phyloP scores from a whole-genome alignment of 1,140 invertebrate genomes.

The Nasonia longicornis region DNA sequence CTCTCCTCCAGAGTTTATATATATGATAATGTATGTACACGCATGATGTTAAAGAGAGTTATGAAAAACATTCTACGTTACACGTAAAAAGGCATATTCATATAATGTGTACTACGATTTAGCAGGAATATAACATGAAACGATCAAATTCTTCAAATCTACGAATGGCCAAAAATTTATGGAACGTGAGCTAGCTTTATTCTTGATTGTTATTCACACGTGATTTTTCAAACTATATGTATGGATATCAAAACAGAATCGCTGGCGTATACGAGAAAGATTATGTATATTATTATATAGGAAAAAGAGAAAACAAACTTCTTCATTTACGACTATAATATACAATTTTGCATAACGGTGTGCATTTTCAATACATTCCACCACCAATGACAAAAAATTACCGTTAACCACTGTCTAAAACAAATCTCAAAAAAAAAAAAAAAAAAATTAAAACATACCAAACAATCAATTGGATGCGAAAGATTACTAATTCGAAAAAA shows the following conservation, averaged over 20 bases:
- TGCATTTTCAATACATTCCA: conserved; percentile 59
- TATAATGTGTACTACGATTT: not conserved
- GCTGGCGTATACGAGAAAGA: conserved; percentile 36
- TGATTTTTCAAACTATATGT: not conserved
- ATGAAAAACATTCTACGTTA: conserved; percentile 6
- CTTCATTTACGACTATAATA: conserved; percentile 1
- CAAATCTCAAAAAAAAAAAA: conserved; percentile 16
- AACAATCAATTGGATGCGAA: conserved; percentile 50
- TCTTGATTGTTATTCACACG: not conserved
- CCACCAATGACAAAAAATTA: conserved; percentile 57
- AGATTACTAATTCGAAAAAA: conserved; percentile 20
- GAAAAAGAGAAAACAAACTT: conserved; percentile 42
- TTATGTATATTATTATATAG: not conserved
- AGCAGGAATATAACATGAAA: no score
- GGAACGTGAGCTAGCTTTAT: not conserved
- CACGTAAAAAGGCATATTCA: not conserved
- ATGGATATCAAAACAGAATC: conserved; percentile 30
- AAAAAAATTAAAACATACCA: conserved; percentile 44
- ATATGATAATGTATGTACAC: conserved; percentile 2
- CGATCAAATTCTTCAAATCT: not conserved
- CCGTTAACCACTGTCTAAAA: conserved; percentile 32
- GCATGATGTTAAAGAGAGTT: not conserved
- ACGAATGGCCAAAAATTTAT: not conserved
- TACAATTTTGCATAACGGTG: conserved; percentile 28
- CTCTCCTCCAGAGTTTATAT: conserved; percentile 20